phyloP scores from a whole-genome alignment of 1,140 invertebrate genomes.

The Drosophila nigrodunni region DNA sequence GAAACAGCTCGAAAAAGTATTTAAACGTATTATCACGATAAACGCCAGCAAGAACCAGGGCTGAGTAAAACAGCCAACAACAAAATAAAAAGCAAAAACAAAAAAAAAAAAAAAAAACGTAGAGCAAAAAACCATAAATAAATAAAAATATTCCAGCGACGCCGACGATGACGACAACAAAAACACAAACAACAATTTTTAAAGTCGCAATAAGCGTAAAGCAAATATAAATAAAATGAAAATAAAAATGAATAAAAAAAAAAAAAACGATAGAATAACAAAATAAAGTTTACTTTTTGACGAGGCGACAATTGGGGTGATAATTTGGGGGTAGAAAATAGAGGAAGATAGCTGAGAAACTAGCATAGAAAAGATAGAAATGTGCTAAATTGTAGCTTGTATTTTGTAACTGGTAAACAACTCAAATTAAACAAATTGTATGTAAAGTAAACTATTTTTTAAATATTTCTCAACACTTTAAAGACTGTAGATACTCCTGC shows the following conservation, averaged over 20 bases:
- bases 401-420: background rate
- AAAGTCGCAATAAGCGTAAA: constrained; percentile 80
- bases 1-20: constrained; percentile 46
- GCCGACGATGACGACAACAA: constrained; percentile 54
- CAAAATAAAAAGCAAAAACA: constrained; percentile 24
- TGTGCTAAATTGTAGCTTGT: background rate
- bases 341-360: background rate
- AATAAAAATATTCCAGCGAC: constrained; percentile 55
- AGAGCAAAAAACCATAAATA: constrained; percentile 37
- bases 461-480: too few species aligned
- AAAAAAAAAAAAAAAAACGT: constrained; percentile 6
- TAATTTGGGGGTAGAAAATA: constrained; percentile 52
- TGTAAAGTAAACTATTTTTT: background rate
- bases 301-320: constrained; percentile 67
- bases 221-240: constrained; percentile 57
- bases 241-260: constrained; percentile 37
- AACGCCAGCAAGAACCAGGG: constrained; percentile 46
- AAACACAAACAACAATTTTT: constrained; percentile 39
- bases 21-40: constrained; percentile 57
- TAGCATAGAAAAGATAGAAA: background rate
- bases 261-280: constrained; percentile 29
- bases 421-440: background rate
- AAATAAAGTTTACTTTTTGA: constrained; percentile 8
- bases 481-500: too few species aligned
- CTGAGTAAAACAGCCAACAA: constrained; percentile 23